A percentile compares a stretch with the other conserved stretches of the same genome.
These are phyloP conservation scores for Drosophila paracracens DNA, from an alignment of 2,888 invertebrate species.

Conservation along the genomic window DNA sequence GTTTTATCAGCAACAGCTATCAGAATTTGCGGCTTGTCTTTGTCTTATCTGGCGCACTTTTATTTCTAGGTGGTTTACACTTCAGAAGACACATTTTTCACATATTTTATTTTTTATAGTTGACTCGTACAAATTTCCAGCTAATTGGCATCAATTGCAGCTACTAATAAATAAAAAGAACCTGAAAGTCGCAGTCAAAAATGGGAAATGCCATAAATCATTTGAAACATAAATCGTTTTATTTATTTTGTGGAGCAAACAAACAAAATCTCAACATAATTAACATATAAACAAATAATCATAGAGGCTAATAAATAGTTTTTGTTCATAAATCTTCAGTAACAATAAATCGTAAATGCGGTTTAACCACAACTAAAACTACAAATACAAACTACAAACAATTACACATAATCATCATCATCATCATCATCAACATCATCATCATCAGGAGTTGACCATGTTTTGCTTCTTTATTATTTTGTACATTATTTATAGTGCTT, in stretches of 20 bases:
- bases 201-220: conserved; percentile 49
- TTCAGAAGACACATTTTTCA: conserved; percentile 9
- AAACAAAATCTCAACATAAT: conserved; percentile 56
- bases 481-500: conserved; percentile 51
- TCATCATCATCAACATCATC: not conserved
- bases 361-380: conserved; percentile 16
- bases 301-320: conserved; percentile 48
- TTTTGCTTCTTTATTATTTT: conserved; percentile 9
- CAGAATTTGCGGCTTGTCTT: conserved; percentile 17
- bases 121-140: conserved; percentile 8
- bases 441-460: conserved; percentile 2
- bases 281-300: conserved; percentile 62
- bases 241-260: conserved; percentile 48
- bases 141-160: conserved; percentile 3
- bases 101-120: not conserved
- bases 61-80: conserved; percentile 16
- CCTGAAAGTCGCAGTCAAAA: not conserved
- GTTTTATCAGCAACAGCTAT: conserved; percentile 53
- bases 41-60: conserved; percentile 45
- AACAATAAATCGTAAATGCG: conserved; percentile 40
- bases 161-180: not conserved
- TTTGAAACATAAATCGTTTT: conserved; percentile 40
- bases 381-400: not conserved
- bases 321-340: conserved; percentile 62
- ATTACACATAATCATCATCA: not conserved